These are phyloP conservation scores for Blastobasis lacticolella DNA, from an alignment of 2,888 invertebrate species.

Conservation along the genomic window DNA sequence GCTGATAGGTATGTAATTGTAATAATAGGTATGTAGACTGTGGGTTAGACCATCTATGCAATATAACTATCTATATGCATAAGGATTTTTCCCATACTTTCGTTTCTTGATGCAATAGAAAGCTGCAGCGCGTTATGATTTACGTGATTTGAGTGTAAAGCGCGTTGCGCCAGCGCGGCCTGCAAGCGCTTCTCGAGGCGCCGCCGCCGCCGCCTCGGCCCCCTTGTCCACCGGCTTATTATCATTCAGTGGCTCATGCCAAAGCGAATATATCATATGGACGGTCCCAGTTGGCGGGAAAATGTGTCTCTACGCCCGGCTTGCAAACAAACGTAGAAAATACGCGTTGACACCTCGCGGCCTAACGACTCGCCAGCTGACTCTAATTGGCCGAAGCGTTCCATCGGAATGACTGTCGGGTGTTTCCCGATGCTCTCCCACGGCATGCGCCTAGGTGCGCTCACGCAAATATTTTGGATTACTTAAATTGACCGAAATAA, in stretches of 20 bases:
- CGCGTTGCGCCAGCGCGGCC: slow-evolving; percentile 4
- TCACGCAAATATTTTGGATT: slow-evolving; percentile 2
- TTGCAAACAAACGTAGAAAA: slow-evolving; percentile 43
- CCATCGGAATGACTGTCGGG: slow-evolving; percentile 36
- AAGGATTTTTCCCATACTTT: slow-evolving; percentile 13
- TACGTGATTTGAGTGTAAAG: slow-evolving; percentile 31
- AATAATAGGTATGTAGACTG: too few species aligned
- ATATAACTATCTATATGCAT: too few species aligned
- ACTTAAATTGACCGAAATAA: neutral
- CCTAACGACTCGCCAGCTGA: slow-evolving; percentile 32
- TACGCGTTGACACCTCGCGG: slow-evolving; percentile 29
- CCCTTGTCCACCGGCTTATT: slow-evolving; percentile 29
- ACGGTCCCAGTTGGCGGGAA: slow-evolving; percentile 40
- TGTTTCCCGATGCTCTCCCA: slow-evolving; percentile 39
- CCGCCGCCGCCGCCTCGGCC: slow-evolving; percentile 9
- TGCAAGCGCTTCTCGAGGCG: neutral
- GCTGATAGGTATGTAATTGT: too few species aligned
- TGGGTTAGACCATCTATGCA: too few species aligned
- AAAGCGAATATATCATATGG: slow-evolving; percentile 40
- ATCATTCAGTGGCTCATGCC: slow-evolving; percentile 34
- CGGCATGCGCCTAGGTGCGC: slow-evolving; percentile 12
- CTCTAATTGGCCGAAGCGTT: slow-evolving; percentile 32
- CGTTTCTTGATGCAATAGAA: slow-evolving; percentile 27
- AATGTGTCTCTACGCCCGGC: slow-evolving; percentile 38
- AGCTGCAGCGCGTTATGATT: slow-evolving; percentile 13